These are phyloP conservation scores for Dascillus cervinus DNA, from an alignment of 2,888 invertebrate species.

Conservation along the genomic window DNA sequence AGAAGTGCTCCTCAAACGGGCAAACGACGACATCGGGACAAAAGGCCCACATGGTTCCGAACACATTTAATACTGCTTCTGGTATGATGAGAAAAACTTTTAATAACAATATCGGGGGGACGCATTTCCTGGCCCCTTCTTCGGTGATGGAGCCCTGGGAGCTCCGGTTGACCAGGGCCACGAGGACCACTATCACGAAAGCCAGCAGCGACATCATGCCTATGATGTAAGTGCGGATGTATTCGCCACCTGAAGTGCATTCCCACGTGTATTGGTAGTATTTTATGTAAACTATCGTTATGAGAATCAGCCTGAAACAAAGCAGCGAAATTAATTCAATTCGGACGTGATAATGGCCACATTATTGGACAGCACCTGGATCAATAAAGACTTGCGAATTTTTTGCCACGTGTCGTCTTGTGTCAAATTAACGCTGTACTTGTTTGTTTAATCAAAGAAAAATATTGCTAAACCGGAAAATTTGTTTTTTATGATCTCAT, in stretches of 20 bases:
- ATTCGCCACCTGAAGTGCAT: conserved; percentile 61
- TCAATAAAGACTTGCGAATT: no score
- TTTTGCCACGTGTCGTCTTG: no score
- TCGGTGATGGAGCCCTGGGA: conserved; percentile 74
- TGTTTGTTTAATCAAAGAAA: no score
- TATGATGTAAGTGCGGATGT: conserved; percentile 64
- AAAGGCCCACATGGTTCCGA: conserved; percentile 79
- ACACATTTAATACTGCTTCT: conserved; percentile 69
- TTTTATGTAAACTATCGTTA: conserved; percentile 31
- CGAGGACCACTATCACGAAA: conserved; percentile 54
- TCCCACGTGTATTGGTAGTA: conserved; percentile 55
- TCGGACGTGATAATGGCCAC: no score
- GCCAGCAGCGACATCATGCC: conserved; percentile 61
- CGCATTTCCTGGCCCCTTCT: conserved; percentile 58
- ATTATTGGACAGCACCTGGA: no score
- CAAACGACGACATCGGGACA: conserved; percentile 58
- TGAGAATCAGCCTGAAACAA: conserved; percentile 31
- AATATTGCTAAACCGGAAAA: no score
- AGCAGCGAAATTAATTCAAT: no score
- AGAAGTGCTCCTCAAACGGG: conserved; percentile 58
- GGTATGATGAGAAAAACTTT: conserved; percentile 68
- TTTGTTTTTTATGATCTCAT: no score
- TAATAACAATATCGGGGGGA: conserved; percentile 62
- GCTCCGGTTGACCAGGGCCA: conserved; percentile 61
- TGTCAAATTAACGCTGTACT: no score